Evolutionary conservation across 2,888 invertebrate genomes (phyloP).

Genomic region (Nymphalis polychloros): DNA sequence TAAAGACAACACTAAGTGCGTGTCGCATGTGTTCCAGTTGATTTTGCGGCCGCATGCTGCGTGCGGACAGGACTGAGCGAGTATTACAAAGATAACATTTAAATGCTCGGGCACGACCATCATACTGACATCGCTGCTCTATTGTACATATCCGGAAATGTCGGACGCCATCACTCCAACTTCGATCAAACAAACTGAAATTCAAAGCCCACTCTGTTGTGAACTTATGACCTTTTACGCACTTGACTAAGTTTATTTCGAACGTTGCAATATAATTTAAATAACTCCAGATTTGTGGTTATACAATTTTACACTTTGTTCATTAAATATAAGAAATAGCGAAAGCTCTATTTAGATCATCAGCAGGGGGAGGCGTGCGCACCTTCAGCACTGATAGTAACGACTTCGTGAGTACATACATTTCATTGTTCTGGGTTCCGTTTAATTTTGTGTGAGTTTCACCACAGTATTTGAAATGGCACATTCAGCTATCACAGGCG

Average conservation of each 20-base stretch:
- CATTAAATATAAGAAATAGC: not conserved
- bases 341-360: not conserved
- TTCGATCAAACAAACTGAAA: slow-evolving; percentile 41
- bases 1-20: slow-evolving; percentile 45
- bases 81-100: slow-evolving; percentile 47
- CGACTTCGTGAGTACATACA: slow-evolving; percentile 4
- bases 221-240: slow-evolving; percentile 30
- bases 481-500: too few relatives aligned
- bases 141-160: slow-evolving; percentile 58
- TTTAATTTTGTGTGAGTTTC: not conserved
- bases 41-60: slow-evolving; percentile 67
- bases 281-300: not conserved
- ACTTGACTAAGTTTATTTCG: slow-evolving; percentile 11
- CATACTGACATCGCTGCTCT: slow-evolving; percentile 48
- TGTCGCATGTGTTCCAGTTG: slow-evolving; percentile 68
- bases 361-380: not conserved
- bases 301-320: not conserved
- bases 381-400: not conserved
- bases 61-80: slow-evolving; percentile 45
- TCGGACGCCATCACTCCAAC: slow-evolving; percentile 37
- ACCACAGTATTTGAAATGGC: not conserved
- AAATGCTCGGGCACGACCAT: slow-evolving; percentile 46
- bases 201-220: slow-evolving; percentile 30
- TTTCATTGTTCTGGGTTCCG: not conserved
- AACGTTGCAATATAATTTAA: slow-evolving; percentile 9